phyloP scores from a whole-genome alignment of 1,140 invertebrate species.

The Heliconius himera region DNA sequence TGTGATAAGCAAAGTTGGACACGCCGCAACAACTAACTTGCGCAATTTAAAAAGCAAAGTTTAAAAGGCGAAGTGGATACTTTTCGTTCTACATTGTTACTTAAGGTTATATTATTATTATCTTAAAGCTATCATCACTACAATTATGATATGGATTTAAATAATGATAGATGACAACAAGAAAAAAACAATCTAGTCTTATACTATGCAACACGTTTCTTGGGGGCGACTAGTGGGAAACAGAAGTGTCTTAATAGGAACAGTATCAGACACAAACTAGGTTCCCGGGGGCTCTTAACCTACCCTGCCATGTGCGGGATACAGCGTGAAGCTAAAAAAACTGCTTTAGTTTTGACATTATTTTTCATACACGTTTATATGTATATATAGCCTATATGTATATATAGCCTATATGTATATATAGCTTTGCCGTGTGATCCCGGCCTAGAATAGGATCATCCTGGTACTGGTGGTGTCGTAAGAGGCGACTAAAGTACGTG shows the following conservation, averaged over 20 bases:
- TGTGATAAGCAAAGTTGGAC: slow-evolving; percentile 2
- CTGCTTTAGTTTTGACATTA: too few species aligned
- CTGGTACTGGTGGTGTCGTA: too few species aligned
- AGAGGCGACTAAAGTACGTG: too few species aligned
- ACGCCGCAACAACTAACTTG: neutral
- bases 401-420: too few species aligned
- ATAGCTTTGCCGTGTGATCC: too few species aligned
- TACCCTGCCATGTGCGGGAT: neutral
- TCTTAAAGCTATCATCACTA: neutral
- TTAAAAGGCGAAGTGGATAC: neutral
- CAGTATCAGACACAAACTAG: neutral
- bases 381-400: too few species aligned
- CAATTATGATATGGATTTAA: too few species aligned
- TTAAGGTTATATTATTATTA: neutral
- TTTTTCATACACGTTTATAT: too few species aligned
- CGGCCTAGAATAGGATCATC: too few species aligned
- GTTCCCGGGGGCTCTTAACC: neutral
- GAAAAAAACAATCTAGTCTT: too few species aligned
- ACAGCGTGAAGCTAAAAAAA: neutral
- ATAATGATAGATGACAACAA: too few species aligned
- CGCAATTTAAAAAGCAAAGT: neutral
- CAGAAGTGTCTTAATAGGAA: neutral
- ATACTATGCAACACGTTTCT: neutral
- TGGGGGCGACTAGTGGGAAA: neutral
- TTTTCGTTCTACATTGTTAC: neutral